Evolutionary conservation across 2,113 vertebrate genomes (phyloP), one percentile per base, ranked within the genome.

Genomic region (Paracyprichromis sp.): DNA sequence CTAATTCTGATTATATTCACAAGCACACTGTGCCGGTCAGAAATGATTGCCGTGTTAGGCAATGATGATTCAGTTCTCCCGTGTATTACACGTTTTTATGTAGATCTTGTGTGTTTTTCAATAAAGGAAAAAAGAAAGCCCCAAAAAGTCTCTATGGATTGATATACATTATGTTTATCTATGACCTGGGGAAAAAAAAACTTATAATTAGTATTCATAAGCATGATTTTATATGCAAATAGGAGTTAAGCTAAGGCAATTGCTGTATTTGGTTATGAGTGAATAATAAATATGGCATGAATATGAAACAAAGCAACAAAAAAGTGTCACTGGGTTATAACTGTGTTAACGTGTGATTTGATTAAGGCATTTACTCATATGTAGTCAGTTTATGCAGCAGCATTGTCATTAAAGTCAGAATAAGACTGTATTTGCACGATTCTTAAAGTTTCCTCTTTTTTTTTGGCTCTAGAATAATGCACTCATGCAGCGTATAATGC

Each of bases 91-190:
- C 96, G 73, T 98, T 93, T 95, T 97, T 97, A 90, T 92, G 96
- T 97, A 98, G 97, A 97, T 94, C 97, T 97, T 91, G 86, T 96
- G 94, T 97, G 96, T 97, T 97, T 98, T 98, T 97, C 97, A 98
- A 99, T 98, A 98, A 99, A 98, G 95, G 93, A 97, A 97, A 97
- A 88, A 89, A 19, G 29, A 53, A 88, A 69, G 19, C 34, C 61
- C 61, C 61, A 38, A 69, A 59, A 69, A 36, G 36, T 57, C n/a
- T 69, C 59, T 90, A 83, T 85, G 71, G 63, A 61, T 56, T 89
- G 47, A 24, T 86, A 9, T 87, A 54, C 78, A 16, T 21, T 31
- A 0, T 61, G 57, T 61, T 61, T 17, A 34, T 61, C 57, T 61
- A 17, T 61, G 57, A 61, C 57, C 57, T 61, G 29, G 29, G 57